These are phyloP conservation scores for Palaemon carinicauda DNA, from an alignment of 1,140 invertebrate species.

Conservation along the genomic window DNA sequence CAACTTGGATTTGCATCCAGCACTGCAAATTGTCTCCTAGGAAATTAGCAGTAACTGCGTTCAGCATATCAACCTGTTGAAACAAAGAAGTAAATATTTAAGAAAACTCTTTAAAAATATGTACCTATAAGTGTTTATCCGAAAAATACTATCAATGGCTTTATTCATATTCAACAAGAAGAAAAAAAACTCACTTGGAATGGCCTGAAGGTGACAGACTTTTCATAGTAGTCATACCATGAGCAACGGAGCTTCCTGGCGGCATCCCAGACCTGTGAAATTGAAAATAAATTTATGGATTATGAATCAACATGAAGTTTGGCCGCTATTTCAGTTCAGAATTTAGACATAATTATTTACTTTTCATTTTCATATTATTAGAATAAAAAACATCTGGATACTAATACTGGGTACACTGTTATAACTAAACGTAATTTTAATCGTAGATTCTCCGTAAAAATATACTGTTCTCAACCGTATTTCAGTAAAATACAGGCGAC, in stretches of 20 bases:
- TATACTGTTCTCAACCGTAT: no score
- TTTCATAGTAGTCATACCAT: constrained; percentile 96
- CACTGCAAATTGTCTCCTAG: constrained; percentile 93
- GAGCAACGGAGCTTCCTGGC: constrained; percentile 87
- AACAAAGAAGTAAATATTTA: neutral
- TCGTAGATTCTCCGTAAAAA: no score
- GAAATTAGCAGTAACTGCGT: constrained; percentile 93
- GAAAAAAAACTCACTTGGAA: constrained; percentile 71
- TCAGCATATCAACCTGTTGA: constrained; percentile 83
- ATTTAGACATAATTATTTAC: no score
- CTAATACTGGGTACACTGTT: neutral
- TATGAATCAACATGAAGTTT: no score
- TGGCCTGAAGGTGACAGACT: constrained; percentile 90
- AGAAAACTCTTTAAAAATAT: no score
- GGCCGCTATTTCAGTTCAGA: no score
- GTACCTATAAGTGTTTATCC: no score
- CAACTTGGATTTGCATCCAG: constrained; percentile 94
- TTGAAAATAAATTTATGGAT: neutral
- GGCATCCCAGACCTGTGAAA: constrained; percentile 68
- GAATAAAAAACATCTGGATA: neutral
- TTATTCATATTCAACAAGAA: no score
- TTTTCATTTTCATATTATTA: no score
- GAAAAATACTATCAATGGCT: no score
- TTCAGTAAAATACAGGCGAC: no score
- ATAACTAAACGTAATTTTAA: no score